A percentile compares a stretch with the other conserved stretches of the same genome.
Evolutionary conservation across 2,797 vertebrate species (phyloP).

Genomic region (Myotis planiceps): DNA sequence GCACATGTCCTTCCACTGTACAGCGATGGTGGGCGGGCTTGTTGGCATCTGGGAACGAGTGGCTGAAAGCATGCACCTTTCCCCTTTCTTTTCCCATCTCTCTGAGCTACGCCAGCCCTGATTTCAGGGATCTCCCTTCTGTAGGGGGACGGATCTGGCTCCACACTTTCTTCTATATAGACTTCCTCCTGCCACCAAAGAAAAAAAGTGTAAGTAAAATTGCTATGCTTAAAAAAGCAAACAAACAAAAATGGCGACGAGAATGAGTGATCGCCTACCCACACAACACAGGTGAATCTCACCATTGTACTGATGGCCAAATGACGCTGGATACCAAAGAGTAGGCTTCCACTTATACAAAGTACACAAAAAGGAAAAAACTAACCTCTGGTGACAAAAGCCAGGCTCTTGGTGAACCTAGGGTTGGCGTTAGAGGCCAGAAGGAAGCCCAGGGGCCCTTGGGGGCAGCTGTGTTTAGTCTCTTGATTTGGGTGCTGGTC

Average conservation of each 20-base stretch:
- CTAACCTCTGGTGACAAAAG: neutral
- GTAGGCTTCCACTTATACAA: neutral
- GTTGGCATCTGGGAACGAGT: neutral
- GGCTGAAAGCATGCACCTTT: accelerated
- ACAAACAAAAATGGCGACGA: neutral
- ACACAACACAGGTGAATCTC: neutral
- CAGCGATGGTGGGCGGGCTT: neutral
- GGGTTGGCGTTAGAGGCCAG: neutral
- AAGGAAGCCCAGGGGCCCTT: too few species aligned
- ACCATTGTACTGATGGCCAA: neutral
- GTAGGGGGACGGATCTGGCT: neutral
- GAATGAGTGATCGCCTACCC: neutral
- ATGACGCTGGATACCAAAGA: neutral
- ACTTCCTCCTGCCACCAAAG: neutral
- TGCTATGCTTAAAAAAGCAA: neutral
- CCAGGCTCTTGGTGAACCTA: conserved; percentile 29
- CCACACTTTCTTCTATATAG: neutral
- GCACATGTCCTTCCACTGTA: accelerated
- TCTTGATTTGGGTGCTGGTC: neutral
- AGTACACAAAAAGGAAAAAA: neutral
- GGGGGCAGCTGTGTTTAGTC: neutral
- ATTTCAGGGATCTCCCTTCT: neutral
- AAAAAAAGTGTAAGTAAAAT: neutral
- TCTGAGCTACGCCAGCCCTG: neutral
- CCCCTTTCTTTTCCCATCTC: neutral